Conservation (phyloP, 2,888 invertebrate genomes). For the Drosophila mettleri region DNA sequence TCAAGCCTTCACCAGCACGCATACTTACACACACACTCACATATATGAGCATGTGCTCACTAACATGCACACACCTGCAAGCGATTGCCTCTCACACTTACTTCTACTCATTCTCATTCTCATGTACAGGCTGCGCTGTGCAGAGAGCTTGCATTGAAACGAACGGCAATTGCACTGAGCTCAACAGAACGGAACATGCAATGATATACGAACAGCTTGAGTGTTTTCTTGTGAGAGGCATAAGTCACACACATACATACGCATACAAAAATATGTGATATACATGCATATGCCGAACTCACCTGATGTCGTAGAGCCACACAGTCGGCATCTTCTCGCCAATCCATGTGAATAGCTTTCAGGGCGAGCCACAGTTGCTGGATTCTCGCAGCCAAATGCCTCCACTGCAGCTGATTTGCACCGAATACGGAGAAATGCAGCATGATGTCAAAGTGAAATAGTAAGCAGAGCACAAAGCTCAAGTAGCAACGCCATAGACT, state of each 20-base stretch:
- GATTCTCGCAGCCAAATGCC: constrained; percentile 8
- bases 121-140: too few species aligned
- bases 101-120: neutral
- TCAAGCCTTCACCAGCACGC: neutral
- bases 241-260: too few species aligned
- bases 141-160: too few species aligned
- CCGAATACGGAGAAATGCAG: constrained; percentile 53
- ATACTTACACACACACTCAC: neutral
- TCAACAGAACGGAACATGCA: neutral
- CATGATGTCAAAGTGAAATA: constrained; percentile 40
- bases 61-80: too few species aligned
- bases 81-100: neutral
- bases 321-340: neutral
- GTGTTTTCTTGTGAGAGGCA: too few species aligned
- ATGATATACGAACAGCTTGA: too few species aligned
- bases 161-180: neutral
- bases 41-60: too few species aligned
- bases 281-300: neutral
- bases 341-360: neutral
- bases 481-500: neutral
- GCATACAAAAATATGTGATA: too few species aligned
- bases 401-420: constrained; percentile 32
- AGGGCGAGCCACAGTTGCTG: constrained; percentile 27
- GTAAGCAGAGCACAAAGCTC: constrained; percentile 7
- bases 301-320: constrained; percentile 45